Percentiles rank a stretch among this genome's conserved stretches.
phyloP scores from a whole-genome alignment of 2,113 vertebrate genomes.

The Scomber scombrus region DNA sequence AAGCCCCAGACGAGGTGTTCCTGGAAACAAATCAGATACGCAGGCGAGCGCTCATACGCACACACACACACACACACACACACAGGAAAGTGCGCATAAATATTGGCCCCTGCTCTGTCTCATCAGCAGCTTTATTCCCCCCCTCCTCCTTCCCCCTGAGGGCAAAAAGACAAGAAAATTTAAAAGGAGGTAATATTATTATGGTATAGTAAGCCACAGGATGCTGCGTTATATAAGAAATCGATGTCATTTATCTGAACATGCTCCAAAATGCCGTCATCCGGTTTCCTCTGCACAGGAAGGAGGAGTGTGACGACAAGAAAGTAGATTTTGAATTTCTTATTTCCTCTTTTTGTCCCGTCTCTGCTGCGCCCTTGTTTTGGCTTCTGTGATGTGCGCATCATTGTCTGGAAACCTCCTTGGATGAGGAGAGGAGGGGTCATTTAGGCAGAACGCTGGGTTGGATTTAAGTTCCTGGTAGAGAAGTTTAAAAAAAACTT shows the following conservation, averaged over 20 bases:
- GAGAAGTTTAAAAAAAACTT: constrained; percentile 44
- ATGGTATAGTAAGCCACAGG: constrained; percentile 76
- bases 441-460: constrained; percentile 39
- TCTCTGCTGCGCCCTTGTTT: constrained; percentile 33
- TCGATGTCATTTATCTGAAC: constrained; percentile 83
- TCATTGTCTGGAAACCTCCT: constrained; percentile 45
- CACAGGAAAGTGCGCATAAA: constrained; percentile 16
- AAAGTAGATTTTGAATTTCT: constrained; percentile 82
- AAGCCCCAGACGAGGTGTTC: constrained; percentile 79
- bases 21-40: constrained; percentile 79
- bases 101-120: background rate
- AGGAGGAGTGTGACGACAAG: constrained; percentile 74
- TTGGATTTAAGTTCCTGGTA: constrained; percentile 35
- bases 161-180: constrained; percentile 74
- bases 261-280: constrained; percentile 72
- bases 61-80: constrained; percentile 19
- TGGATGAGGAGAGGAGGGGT: constrained; percentile 35
- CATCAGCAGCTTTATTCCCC: too few species aligned
- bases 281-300: constrained; percentile 83
- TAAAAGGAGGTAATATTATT: constrained; percentile 84
- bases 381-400: constrained; percentile 39
- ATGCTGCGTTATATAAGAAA: constrained; percentile 80
- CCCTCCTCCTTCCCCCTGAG: constrained; percentile 40
- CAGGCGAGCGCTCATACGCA: constrained; percentile 28
- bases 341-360: constrained; percentile 70